Evolutionary conservation across 2,113 vertebrate genomes (phyloP), one percentile per base, ranked within the genome.

Genomic region (Myanophis thanlyinensis): DNA sequence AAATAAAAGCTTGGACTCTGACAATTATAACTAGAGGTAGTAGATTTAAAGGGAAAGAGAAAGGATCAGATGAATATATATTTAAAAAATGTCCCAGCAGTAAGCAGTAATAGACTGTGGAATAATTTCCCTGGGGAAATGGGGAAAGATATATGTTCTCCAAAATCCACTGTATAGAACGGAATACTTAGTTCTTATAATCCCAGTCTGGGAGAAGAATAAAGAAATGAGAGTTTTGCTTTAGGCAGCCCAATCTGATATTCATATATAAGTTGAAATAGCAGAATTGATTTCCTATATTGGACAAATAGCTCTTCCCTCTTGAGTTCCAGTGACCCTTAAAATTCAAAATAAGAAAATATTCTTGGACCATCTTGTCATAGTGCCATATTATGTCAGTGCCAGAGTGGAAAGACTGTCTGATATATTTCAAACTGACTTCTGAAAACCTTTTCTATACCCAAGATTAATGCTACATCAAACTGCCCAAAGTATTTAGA

Each of bases 81-180:
- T 91, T 44, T n/a, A 27, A 90, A 91, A 86, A 90, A 87, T 56
- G 46, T 93, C 54, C 89, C 85, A 56, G 46, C 30, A 54, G 59
- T 54, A 44, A 87, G 56, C 27, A 48, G 49, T 88, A 92, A 48
- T 91, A 86, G 85, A 56, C 49, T 80, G 89, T 48, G 49, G 92
- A 93, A 87, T 80, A 80, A 90, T 93, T 90, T 93, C 49, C 92
- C 85, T 25, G 1, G 48, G 84, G 85, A 90, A 30, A 22, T 53
- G 12, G 10, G n/a, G 52, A 54, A 20, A 40, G 44, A 40, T 30
- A 30, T 40, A 87, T 73, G 9, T 40, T 54, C 15, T 90, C 49
- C 40, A 90, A 35, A 87, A 87, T 90, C 80, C 67, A 52, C 40
- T 90, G 40, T 40, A 90, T 27, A 46, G 15, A 46, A 52, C 47